Conservation (phyloP, 2,888 invertebrate genomes). For the Pyrgus malvae region DNA sequence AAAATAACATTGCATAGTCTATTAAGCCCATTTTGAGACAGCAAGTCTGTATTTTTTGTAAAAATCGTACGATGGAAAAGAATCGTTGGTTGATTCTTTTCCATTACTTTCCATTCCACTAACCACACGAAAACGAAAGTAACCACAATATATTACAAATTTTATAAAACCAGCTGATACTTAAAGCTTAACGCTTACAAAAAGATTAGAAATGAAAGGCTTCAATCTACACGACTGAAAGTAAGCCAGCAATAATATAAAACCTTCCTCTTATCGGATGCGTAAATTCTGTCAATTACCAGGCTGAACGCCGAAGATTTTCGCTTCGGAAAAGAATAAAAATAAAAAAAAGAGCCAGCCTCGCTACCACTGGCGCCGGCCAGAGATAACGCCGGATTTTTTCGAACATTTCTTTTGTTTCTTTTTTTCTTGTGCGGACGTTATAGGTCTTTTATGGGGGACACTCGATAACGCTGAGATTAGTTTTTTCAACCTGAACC, state of each 20-base stretch:
- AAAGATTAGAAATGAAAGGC: constrained; percentile 15
- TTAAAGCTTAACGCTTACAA: constrained; percentile 17
- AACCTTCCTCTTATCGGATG: constrained; percentile 55
- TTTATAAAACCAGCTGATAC: constrained; percentile 14
- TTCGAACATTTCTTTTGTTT: constrained; percentile 52
- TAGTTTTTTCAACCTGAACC: constrained; percentile 44
- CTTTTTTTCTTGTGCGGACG: constrained; percentile 46
- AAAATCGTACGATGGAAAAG: too few relatives aligned
- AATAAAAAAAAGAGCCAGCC: constrained; percentile 42
- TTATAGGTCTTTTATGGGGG: constrained; percentile 59
- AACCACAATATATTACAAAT: constrained; percentile 3
- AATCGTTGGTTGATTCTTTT: too few relatives aligned
- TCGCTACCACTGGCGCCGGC: constrained; percentile 63
- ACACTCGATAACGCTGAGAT: constrained; percentile 48
- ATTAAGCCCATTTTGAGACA: too few relatives aligned
- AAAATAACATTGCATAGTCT: too few relatives aligned
- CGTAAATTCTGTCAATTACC: constrained; percentile 72
- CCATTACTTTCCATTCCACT: too few relatives aligned
- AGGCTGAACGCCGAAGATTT: constrained; percentile 41
- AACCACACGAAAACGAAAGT: not conserved
- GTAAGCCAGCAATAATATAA: constrained; percentile 44
- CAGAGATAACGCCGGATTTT: constrained; percentile 54
- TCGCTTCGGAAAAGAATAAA: constrained; percentile 42
- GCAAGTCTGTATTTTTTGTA: too few relatives aligned
- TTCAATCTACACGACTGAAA: constrained; percentile 34